Conservation (phyloP, 2,113 vertebrate genomes). For the Phycodurus eques region DNA sequence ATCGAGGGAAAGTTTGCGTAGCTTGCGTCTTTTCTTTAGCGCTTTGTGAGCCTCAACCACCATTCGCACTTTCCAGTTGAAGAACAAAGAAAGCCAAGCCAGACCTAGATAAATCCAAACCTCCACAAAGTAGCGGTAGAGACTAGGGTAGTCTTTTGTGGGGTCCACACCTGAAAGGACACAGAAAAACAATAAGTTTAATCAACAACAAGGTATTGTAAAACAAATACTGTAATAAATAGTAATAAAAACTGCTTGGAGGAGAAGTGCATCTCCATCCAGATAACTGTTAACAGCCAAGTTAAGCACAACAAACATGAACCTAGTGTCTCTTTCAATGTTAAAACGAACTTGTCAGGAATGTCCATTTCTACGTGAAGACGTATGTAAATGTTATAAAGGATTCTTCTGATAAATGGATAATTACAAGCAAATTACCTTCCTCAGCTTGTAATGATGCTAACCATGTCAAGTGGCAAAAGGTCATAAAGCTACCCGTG, state of each 20-base stretch:
- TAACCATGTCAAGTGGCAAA: neutral
- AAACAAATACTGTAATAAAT: neutral
- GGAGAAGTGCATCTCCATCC: no score
- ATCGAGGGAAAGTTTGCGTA: slow-evolving; percentile 87
- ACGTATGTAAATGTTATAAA: neutral
- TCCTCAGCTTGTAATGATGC: neutral
- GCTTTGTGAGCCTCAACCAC: slow-evolving; percentile 97
- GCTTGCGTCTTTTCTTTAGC: slow-evolving; percentile 91
- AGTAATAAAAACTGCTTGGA: no score
- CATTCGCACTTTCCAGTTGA: slow-evolving; percentile 99
- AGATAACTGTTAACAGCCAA: neutral
- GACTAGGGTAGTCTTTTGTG: slow-evolving; percentile 83
- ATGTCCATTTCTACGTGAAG: neutral
- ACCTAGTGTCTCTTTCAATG: neutral
- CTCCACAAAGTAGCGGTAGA: slow-evolving; percentile 97
- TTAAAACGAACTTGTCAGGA: neutral
- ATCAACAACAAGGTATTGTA: neutral
- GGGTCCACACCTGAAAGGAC: slow-evolving; percentile 85
- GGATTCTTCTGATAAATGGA: neutral
- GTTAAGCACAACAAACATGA: neutral
- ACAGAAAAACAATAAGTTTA: neutral
- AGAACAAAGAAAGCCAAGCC: slow-evolving; percentile 96
- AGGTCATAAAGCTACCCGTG: neutral
- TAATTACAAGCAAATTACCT: neutral
- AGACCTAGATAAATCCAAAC: slow-evolving; percentile 97